These are phyloP conservation scores for Meteorus sp. DNA, from an alignment of 1,140 invertebrate species.

Conservation along the genomic window DNA sequence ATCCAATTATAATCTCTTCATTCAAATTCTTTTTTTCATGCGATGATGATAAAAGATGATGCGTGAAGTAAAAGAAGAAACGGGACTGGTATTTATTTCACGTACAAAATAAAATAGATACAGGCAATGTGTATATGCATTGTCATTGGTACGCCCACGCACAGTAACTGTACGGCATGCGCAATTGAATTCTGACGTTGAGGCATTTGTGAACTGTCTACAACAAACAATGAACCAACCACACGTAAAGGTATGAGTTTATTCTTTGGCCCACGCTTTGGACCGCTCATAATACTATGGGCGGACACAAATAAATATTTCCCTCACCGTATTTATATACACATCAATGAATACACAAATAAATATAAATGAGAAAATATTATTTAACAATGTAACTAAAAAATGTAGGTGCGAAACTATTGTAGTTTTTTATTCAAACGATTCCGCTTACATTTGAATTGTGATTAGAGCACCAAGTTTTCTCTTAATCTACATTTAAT, in stretches of 20 bases:
- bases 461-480: neutral
- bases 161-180: slow-evolving; percentile 45
- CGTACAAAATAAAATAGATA: too few relatives aligned
- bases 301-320: too few relatives aligned
- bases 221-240: slow-evolving; percentile 34
- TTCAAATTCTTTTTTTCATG: too few relatives aligned
- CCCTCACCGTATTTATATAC: too few relatives aligned
- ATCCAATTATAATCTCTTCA: too few relatives aligned
- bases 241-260: slow-evolving; percentile 18
- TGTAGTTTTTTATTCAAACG: neutral
- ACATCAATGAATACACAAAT: too few relatives aligned
- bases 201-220: slow-evolving; percentile 24
- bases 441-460: neutral
- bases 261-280: slow-evolving; percentile 28
- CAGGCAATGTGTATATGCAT: slow-evolving; percentile 22
- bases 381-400: too few relatives aligned
- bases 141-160: slow-evolving; percentile 52
- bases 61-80: slow-evolving; percentile 46
- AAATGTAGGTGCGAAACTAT: too few relatives aligned
- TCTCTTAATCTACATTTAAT: slow-evolving; percentile 15
- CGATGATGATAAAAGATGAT: too few relatives aligned
- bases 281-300: neutral
- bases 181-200: slow-evolving; percentile 43
- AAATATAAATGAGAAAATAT: too few relatives aligned
- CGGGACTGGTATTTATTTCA: too few relatives aligned